phyloP scores from a whole-genome alignment of 1,140 invertebrate genomes.

The Leguminivora glycinivorella region DNA sequence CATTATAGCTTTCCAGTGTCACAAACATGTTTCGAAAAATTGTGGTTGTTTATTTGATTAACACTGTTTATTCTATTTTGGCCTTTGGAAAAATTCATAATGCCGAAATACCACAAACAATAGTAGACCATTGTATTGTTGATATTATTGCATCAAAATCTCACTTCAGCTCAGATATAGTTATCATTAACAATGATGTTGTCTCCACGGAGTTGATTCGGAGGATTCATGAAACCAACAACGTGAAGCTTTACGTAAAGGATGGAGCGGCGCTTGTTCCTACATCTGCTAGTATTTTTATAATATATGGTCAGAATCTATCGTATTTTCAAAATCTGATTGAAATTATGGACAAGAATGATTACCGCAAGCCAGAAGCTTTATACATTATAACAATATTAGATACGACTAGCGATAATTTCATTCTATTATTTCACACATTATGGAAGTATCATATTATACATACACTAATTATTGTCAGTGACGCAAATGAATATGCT shows the following conservation, averaged over 20 bases:
- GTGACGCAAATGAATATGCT: background rate
- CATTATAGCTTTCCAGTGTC: background rate
- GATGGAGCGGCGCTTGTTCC: background rate
- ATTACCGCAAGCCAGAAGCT: background rate
- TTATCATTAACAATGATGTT: constrained; percentile 5
- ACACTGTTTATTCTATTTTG: background rate
- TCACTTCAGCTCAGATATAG: background rate
- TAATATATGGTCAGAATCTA: background rate
- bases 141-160: constrained; percentile 5
- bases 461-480: background rate
- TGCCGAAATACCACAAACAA: constrained; percentile 1
- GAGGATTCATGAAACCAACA: background rate
- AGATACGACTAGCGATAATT: background rate
- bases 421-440: background rate
- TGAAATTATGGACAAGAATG: background rate
- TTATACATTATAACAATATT: background rate
- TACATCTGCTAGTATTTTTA: background rate
- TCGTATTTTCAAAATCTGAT: background rate
- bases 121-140: constrained; percentile 1
- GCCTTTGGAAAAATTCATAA: background rate
- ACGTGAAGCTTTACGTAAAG: constrained; percentile 8
- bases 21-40: background rate
- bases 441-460: constrained; percentile 5
- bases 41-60: background rate
- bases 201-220: background rate